phyloP scores from a whole-genome alignment of 2,797 vertebrate species.

The Trichosurus vulpecula region DNA sequence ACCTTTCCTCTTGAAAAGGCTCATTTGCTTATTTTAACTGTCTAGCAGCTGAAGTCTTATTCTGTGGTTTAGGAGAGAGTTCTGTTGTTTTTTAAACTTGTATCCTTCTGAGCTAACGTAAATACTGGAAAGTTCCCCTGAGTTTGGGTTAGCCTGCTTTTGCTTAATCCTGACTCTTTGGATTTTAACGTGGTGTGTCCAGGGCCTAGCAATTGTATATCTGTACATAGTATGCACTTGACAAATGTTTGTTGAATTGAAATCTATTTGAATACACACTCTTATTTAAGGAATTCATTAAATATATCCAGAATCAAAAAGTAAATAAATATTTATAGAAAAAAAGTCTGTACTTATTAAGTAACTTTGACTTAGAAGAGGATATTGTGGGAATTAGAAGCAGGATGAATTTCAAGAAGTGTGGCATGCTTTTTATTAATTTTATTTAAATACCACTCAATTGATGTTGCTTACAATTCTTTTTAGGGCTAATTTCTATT shows the following conservation, averaged over 20 bases:
- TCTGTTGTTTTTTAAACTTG: background rate
- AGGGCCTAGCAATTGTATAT: background rate
- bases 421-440: background rate
- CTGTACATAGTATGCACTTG: background rate
- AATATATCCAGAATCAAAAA: background rate
- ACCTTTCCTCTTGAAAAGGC: background rate
- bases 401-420: background rate
- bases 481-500: background rate
- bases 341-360: background rate
- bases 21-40: background rate
- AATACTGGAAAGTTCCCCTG: background rate
- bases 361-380: background rate
- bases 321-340: background rate
- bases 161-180: background rate
- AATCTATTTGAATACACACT: background rate
- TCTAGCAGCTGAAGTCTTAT: no score
- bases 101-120: background rate
- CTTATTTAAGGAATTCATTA: background rate
- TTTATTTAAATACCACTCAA: background rate
- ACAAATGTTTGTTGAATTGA: background rate
- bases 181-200: background rate
- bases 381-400: background rate
- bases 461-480: background rate
- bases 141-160: constrained; percentile 10
- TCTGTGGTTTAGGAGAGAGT: background rate